Base-by-base conservation (phyloP, 2,888 invertebrate genomes). In the Stenurella melanura region DNA sequence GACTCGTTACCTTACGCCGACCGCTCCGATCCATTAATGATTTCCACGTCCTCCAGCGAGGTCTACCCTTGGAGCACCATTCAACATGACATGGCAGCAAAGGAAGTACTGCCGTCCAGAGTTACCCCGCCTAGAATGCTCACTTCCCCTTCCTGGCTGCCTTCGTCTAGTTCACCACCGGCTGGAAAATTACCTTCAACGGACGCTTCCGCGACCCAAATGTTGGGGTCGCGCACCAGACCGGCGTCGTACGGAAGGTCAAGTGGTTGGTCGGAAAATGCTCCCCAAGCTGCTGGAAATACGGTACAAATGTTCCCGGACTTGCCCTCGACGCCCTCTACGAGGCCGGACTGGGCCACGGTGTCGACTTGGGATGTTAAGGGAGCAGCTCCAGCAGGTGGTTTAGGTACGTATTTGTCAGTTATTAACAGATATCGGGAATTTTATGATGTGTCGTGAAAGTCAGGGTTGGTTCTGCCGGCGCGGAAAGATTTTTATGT, bases 231-330 rank as follows among this genome's bases (percentile, higher is more conserved):
- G 1, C 83, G 90, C 61, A 87, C 88, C 3, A 85, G 91, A 74
- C 89, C 91, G 1, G 89, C 90, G 0, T 90, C 90, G 26, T 92
- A 90, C 82, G 92, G 91, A 0, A 87, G 92, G 77, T 90, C 91
- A 0, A 91, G 90, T 82, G 89, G 90, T 60, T 91, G 91, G 91
- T 85, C 88, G 21, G 86, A 86, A 21, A 69, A 21, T n/a, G 75
- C 78, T 17, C 76, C 81, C 74, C 70, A 81, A 76, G 60, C 78
- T 74, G 54, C 76, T 30, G 73, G 81, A 57, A 83, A 84, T 77
- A 79, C 84, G 38, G 78, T 84, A 15, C 85, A 85, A 57, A 84
- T 83, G 81, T 85, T 81, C 78, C 83, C 86, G 0, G 85, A 85
- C n/a, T 71, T 80, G 30, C 74, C 84, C 1, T 80, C 85, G 7